Evolutionary conservation across 2,888 invertebrate species (phyloP), one percentile per base, ranked within the genome.

Genomic region (Drosophila prolongata): DNA sequence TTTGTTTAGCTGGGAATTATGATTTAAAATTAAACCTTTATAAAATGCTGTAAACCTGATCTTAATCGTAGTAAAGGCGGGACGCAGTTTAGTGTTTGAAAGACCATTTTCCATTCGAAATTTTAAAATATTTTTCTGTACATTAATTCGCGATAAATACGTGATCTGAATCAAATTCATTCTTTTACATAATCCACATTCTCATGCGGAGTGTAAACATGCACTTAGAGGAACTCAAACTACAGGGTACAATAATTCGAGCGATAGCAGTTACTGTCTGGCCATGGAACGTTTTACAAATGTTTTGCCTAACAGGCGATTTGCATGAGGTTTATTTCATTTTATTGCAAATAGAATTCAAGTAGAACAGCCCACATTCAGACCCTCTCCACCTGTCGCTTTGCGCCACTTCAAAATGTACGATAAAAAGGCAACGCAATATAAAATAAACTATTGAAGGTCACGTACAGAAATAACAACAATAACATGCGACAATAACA

Each of bases 361-460:
- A 73, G 76, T 71, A 65, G 53, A 53, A 9, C 34, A 71, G 30
- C 53, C 53, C 19, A 35, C 55, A 16, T 49, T 40, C 30, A 60
- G 10, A 3, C 40, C 30, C 46, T 16, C 38, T 35, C 24, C 46
- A 53, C 68, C 53, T 67, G 67, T 53, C 46, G 68, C 53, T 66
- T 16, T 49, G 34, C 43, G 56, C 37, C 65, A 66, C 58, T 72
- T 74, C 50, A 65, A 56, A 74, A 46, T 56, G 59, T 46, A 66
- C 75, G 73, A 67, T 73, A 73, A 73, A 73, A 72, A 73, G 49
- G 75, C 75, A 75, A 57, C 79, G 84, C 84, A 79, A 79, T 80
- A 72, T 59, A 66, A 55, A 57, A 67, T 75, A 76, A 78, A 70
- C 76, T 74, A 87, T 78, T 89, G 87, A 84, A 84, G 89, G 83